These are phyloP conservation scores for Capreolus pygargus DNA, from an alignment of 2,113 vertebrate genomes.

Conservation along the genomic window DNA sequence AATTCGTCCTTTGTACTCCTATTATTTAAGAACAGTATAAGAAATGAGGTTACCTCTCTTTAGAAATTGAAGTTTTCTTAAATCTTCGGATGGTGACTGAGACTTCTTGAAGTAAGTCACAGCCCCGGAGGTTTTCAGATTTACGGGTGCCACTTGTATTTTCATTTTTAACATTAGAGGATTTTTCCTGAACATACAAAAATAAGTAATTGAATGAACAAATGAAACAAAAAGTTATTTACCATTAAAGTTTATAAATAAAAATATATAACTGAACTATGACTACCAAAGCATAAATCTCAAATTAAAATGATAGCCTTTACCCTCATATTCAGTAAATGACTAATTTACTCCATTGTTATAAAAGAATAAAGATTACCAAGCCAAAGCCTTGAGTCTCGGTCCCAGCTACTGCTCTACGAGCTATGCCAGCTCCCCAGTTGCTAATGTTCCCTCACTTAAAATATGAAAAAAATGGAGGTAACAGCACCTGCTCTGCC, in stretches of 20 bases:
- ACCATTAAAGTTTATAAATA: neutral
- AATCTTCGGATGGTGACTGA: constrained; percentile 98
- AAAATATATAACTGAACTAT: neutral
- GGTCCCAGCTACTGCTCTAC: neutral
- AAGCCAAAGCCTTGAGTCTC: neutral
- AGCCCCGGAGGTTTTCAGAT: constrained; percentile 93
- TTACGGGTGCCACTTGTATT: constrained; percentile 88
- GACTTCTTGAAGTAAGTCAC: constrained; percentile 96
- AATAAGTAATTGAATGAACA: neutral
- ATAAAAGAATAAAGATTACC: constrained; percentile 26
- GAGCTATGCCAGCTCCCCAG: neutral
- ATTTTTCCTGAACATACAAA: constrained; percentile 88
- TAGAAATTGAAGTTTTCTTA: constrained; percentile 96
- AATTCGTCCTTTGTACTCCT: neutral
- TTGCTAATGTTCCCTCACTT: neutral
- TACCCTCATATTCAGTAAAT: neutral
- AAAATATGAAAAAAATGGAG: neutral
- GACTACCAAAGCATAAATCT: neutral
- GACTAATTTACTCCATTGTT: neutral
- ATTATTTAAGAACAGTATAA: neutral
- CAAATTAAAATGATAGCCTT: constrained; percentile 11
- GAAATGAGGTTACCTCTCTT: constrained; percentile 89
- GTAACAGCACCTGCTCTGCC: neutral
- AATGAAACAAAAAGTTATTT: neutral
- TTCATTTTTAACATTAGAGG: constrained; percentile 90